Evolutionary conservation across 1,140 invertebrate species (phyloP), one percentile per base, ranked within the genome.

Genomic region (Adoxophyes honmai): DNA sequence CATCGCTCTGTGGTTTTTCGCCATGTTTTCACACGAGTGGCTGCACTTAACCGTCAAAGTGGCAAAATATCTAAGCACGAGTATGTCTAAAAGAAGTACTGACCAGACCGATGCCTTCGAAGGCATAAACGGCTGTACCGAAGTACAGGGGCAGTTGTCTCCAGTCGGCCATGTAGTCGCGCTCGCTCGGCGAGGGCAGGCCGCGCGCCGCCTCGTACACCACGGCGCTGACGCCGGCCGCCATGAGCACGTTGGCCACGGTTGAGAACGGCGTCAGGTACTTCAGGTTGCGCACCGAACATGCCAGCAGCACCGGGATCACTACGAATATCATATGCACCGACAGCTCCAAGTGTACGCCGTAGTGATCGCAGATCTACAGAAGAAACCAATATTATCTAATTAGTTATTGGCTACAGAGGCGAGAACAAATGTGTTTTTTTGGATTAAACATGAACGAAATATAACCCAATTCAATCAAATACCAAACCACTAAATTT

Each of bases 81-180:
- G 2, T 28, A 28, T 28, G 21, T 28, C 10, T 34, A 34, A 35
- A 54, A 5, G 11, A 11, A n/a, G 39, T 34, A 71, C 88, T 91
- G 73, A 96, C 94, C 89, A 95, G 81, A 37, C 93, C 94, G 55
- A 95, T 95, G 57, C 94, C 95, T 81, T 95, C 95, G 66, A 95
- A 96, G 28, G 94, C 93, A 70, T 94, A 96, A 54, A 96, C 92
- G 33, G 94, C 93, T 4, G 94, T 95, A 39, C 94, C 94, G 66
- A 95, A 95, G 76, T 92, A 96, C 1, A 95, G 82, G 0, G 94
- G 94, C 58, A 95, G 64, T 18, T 90, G 82, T 42, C 89, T 78
- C 82, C 91, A 92, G 9, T 88, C 79, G 0, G 91, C 92, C 14
- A 93, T 82, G 62, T 91, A 92, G 11, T 75, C 72, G 61, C 92